Base-by-base conservation (phyloP, 2,797 vertebrate species). In the Selene dorsalis region DNA sequence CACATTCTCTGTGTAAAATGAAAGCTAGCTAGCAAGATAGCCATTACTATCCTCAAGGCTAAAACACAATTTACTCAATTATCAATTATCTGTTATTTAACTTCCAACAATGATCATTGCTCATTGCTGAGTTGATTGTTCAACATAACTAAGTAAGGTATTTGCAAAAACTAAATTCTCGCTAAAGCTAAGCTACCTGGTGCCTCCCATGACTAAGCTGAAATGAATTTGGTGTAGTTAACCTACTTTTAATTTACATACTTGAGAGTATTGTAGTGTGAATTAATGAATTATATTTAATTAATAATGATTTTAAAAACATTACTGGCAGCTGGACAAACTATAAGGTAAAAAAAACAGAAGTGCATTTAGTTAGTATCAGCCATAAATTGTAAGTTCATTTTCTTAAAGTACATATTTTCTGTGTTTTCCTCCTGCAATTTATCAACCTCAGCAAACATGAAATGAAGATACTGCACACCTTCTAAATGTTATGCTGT, bases 21-120 rank as follows among this genome's bases (percentile, higher is more conserved):
- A 71, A 67, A 67, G 24, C n/a, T 73, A 52, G 24, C 72, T 45
- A 30, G 22, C 32, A 16, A 70, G 18, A 26, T 20, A 53, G 52
- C 60, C 45, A 32, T 18, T 17, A 50, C 35, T 52, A 53, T 6
- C 26, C 16, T 71, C 4, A 55, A 60, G 63, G 59, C 30, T 47
- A 16, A 48, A 72, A 30, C 53, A 47, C 28, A 6, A 6, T 43
- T 56, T 53, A 20, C 16, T n/a, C n/a, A n/a, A n/a, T 52, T 2
- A 30, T 32, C 24, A 2, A 32, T 61, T n/a, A 26, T 17, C 20
- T 59, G 26, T 43, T 45, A 62, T 22, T 1, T 1, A 3, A 5
- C 30, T 56, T 35, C 7, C 35, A 43, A 38, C 13, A 43, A 48
- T 4, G 11, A 5, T 24, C 17, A 35, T n/a, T 75, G n/a, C 43